Conservation (phyloP, 2,113 vertebrate genomes). For the Nannobrachium achirus region DNA sequence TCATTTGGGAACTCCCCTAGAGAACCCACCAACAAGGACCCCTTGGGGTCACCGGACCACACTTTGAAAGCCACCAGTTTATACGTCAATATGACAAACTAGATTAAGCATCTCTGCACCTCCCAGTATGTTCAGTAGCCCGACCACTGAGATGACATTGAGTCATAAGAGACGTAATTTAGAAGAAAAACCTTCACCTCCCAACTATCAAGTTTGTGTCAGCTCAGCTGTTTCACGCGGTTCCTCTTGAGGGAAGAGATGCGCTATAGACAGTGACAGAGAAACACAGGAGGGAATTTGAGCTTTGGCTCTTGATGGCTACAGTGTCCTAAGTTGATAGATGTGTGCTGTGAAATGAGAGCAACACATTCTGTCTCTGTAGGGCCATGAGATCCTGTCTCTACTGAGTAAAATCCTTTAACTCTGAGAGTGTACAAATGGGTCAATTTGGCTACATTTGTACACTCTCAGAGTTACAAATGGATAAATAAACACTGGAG, state of each 20-base stretch:
- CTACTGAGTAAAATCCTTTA: background rate
- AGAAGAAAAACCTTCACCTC: conserved; percentile 1
- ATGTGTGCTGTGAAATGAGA: conserved; percentile 25
- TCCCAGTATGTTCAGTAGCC: background rate
- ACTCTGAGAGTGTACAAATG: too few species aligned
- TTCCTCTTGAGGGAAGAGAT: background rate
- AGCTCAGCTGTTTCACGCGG: conserved; percentile 22
- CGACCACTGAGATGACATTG: background rate
- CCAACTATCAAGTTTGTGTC: conserved; percentile 11
- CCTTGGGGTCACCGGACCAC: too few species aligned
- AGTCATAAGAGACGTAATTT: conserved; percentile 1
- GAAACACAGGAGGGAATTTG: conserved; percentile 9
- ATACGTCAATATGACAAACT: background rate
- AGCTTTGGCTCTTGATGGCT: conserved; percentile 4
- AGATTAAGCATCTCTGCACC: background rate
- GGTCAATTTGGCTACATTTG: too few species aligned
- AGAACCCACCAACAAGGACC: too few species aligned
- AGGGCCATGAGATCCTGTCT: background rate
- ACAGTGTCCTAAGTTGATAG: conserved; percentile 18
- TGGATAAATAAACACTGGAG: too few species aligned
- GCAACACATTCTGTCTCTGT: background rate
- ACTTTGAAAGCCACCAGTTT: background rate
- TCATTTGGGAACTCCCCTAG: too few species aligned
- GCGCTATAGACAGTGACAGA: conserved; percentile 1
- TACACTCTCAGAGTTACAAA: too few species aligned